These are phyloP conservation scores for Lymantria monacha DNA, from an alignment of 2,888 invertebrate species.

Conservation along the genomic window DNA sequence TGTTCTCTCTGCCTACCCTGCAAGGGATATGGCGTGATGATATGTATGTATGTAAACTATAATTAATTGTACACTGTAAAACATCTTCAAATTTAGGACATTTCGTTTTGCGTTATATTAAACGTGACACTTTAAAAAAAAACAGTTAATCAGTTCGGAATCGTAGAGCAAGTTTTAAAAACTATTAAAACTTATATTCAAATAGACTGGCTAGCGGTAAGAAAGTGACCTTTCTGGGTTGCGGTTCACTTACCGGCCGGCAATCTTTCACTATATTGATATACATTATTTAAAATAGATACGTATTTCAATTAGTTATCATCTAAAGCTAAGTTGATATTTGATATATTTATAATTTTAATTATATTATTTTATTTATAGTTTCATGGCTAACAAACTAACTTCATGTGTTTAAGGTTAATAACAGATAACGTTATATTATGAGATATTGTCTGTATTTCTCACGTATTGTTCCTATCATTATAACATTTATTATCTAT, in stretches of 20 bases:
- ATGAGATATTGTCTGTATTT: slow-evolving; percentile 10
- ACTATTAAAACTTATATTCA: background rate
- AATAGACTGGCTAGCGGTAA: slow-evolving; percentile 5
- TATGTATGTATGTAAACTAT: no score
- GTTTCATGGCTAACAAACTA: background rate
- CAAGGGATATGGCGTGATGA: no score
- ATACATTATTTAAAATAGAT: slow-evolving; percentile 10
- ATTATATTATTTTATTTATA: background rate
- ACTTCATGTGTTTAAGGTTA: background rate
- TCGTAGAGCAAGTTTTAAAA: background rate
- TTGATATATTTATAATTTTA: no score
- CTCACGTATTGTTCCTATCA: slow-evolving; percentile 26
- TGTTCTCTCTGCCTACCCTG: no score
- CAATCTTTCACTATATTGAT: slow-evolving; percentile 32
- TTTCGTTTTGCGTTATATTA: no score
- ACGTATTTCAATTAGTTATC: slow-evolving; percentile 32
- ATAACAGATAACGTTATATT: background rate
- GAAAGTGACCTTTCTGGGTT: slow-evolving; percentile 57
- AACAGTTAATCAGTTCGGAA: background rate
- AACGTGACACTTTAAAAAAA: no score
- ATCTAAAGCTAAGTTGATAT: no score
- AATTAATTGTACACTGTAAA: no score
- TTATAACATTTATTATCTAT: slow-evolving; percentile 18
- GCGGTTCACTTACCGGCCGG: slow-evolving; percentile 33
- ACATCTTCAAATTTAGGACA: no score